These are phyloP conservation scores for Salvelinus fontinalis DNA, from an alignment of 2,113 vertebrate genomes.

Conservation along the genomic window DNA sequence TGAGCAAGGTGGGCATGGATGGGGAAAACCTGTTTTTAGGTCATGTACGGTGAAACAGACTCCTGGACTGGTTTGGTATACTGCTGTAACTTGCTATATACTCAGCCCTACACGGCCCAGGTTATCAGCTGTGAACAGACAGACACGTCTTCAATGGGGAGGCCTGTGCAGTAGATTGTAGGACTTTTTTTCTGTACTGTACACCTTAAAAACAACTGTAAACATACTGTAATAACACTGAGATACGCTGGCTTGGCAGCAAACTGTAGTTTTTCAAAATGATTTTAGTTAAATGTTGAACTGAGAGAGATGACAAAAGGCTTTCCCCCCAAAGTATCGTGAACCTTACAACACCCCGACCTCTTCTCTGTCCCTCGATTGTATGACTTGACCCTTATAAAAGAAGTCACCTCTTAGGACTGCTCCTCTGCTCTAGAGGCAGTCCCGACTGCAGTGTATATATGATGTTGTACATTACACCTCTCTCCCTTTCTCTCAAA, in stretches of 20 bases:
- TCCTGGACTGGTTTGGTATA: constrained; percentile 88
- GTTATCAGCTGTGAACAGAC: constrained; percentile 87
- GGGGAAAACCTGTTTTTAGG: constrained; percentile 62
- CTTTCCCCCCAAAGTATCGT: constrained; percentile 99
- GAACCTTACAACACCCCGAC: constrained; percentile 99
- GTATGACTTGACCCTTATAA: constrained; percentile 94
- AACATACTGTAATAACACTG: constrained; percentile 99
- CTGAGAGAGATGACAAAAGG: constrained; percentile 80
- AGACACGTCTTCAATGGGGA: constrained; percentile 76
- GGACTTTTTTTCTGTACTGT: constrained; percentile 94
- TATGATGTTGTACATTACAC: constrained; percentile 99
- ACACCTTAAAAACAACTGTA: constrained; percentile 92
- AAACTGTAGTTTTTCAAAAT: constrained; percentile 99
- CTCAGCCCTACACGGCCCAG: constrained; percentile 89
- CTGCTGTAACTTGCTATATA: constrained; percentile 83
- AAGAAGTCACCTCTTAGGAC: constrained; percentile 98
- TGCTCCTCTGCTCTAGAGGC: constrained; percentile 98
- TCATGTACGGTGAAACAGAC: constrained; percentile 73
- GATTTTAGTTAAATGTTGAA: constrained; percentile 94
- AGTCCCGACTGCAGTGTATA: constrained; percentile 94
- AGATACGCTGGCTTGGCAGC: constrained; percentile 94
- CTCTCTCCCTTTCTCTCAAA: constrained; percentile 62
- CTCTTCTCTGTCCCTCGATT: constrained; percentile 98
- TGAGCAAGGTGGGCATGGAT: constrained; percentile 37
- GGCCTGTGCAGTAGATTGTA: constrained; percentile 99